A percentile compares a stretch with the other conserved stretches of the same genome.
phyloP scores from a whole-genome alignment of 2,797 vertebrate species.

The Calcarius lapponicus region DNA sequence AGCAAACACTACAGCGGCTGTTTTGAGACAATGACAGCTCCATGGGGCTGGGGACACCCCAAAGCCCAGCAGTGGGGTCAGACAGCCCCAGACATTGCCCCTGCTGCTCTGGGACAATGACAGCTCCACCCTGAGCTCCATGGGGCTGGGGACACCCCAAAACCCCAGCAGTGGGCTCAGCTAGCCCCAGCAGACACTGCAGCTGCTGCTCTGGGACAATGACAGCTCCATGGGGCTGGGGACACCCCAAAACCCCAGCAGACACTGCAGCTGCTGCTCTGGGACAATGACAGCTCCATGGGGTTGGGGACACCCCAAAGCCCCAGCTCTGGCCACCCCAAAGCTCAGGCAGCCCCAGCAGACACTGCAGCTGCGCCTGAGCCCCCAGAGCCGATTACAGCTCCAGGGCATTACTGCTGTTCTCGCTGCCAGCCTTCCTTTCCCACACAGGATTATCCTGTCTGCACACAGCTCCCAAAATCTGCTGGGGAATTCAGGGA shows the following conservation, averaged over 20 bases:
- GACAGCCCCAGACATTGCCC: too few relatives aligned
- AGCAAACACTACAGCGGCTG: too few relatives aligned
- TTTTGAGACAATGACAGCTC: too few relatives aligned
- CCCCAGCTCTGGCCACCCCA: neutral
- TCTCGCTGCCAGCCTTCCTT: neutral
- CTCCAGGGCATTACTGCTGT: neutral
- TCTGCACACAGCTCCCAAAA: neutral
- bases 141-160: too few relatives aligned
- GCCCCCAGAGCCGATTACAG: constrained; percentile 11
- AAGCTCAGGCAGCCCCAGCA: neutral
- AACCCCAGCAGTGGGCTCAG: rapidly evolving
- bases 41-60: too few relatives aligned
- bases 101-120: too few relatives aligned
- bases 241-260: neutral
- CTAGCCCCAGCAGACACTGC: neutral
- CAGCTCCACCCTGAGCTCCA: too few relatives aligned
- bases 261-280: neutral
- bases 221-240: too few relatives aligned
- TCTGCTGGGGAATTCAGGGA: neutral
- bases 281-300: neutral
- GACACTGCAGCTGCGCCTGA: neutral
- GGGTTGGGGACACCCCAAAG: neutral
- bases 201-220: too few relatives aligned
- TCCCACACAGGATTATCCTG: neutral
- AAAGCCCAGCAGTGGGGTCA: too few relatives aligned